Base-by-base conservation (phyloP, 1,140 invertebrate genomes). In the Probaryconus sp. region DNA sequence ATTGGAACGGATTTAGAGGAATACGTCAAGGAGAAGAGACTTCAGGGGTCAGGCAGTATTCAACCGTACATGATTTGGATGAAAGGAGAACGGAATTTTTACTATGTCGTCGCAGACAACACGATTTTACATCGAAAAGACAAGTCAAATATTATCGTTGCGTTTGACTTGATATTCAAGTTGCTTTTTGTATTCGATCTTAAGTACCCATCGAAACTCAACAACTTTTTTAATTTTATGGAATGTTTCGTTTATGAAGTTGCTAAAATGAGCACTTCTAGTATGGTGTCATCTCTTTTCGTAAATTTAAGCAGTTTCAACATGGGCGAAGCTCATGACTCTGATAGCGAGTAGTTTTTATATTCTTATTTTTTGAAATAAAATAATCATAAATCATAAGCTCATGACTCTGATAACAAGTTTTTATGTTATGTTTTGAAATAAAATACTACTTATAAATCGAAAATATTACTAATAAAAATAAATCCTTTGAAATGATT, bases 101-200 rank as follows among this genome's bases (percentile, higher is more conserved):
- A 17, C 17, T 55, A 40, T 9, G 16, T 55, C 7, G 26, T 55
- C 11, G 51, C 9, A 42, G 51, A 55, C 26, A 40, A 55, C 20
- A 40, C 5, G 2, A 28, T 28, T 14, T 11, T 55, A 4, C 51
- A 55, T n/a, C 21, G 37, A 4, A 14, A 55, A 28, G 26, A 55
- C n/a, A 40, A 55, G 24, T n/a, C 24, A 5, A 40, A 55, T 18
- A 26, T 42, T 14, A 42, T 56, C 18, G 26, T 42, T 20, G 16
- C 51, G 11, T 56, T 42, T 14, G 38, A 56, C 7, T 16, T 50
- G 10, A 30, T 56, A 18, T 56, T 56, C 17, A 55, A 55, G 40
- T 10, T 30, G 7, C 16, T 40, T 18, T 40, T 13, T 13, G 50
- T 55, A 13, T 55, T 55, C n/a, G 26, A 55, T 42, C 33, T 55